These are phyloP conservation scores for Tipula lateralis DNA, from an alignment of 2,888 invertebrate species.

Conservation along the genomic window DNA sequence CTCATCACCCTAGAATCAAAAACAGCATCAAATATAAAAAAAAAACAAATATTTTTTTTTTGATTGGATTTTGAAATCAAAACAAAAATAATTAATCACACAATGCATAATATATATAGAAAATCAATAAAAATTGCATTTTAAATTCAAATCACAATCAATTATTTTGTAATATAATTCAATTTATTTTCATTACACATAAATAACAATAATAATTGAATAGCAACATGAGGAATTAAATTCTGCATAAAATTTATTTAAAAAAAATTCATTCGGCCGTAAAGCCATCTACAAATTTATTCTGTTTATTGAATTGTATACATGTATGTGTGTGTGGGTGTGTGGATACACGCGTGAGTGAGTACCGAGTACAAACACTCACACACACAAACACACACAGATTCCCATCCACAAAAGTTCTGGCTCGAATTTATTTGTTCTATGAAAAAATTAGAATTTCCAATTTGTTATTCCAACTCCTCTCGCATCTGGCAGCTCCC, in stretches of 20 bases:
- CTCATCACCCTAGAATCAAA: too few species aligned
- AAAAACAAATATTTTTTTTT: neutral
- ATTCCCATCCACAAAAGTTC: too few species aligned
- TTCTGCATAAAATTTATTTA: neutral
- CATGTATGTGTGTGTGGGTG: too few species aligned
- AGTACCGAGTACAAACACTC: too few species aligned
- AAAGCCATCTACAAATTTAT: too few species aligned
- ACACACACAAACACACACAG: neutral
- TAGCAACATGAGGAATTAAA: neutral
- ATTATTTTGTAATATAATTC: neutral
- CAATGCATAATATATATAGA: neutral
- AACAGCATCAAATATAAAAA: neutral
- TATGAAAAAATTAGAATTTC: neutral
- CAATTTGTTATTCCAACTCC: neutral
- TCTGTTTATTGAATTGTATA: too few species aligned
- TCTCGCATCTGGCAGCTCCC: neutral
- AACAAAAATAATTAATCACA: neutral
- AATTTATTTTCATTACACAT: slow-evolving; percentile 15
- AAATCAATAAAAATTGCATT: neutral
- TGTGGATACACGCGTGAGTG: too few species aligned
- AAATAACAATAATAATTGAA: neutral
- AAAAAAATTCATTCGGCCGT: neutral
- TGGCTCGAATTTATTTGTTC: neutral
- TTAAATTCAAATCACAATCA: slow-evolving; percentile 2
- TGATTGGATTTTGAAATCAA: neutral